Conservation (phyloP, 2,888 invertebrate genomes). For the Ochropleura leucogaster region DNA sequence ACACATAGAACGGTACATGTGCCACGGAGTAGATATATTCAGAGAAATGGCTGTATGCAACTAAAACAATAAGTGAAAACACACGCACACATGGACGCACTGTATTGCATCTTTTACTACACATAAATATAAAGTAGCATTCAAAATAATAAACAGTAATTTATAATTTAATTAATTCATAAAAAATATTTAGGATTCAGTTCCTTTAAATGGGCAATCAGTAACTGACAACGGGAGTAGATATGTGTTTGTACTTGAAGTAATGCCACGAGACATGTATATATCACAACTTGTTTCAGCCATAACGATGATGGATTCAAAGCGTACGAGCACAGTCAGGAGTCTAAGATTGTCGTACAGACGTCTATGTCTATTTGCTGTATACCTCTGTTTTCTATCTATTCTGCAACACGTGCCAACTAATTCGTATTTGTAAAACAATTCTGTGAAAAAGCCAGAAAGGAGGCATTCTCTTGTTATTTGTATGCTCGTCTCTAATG, state of each 20-base stretch:
- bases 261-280: too few relatives aligned
- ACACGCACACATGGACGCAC: neutral
- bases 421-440: conserved; percentile 55
- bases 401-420: conserved; percentile 14
- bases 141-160: too few relatives aligned
- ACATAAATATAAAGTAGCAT: too few relatives aligned
- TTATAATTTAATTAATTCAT: too few relatives aligned
- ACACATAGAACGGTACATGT: conserved; percentile 40
- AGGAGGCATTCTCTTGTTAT: conserved; percentile 35
- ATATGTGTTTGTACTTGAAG: too few relatives aligned
- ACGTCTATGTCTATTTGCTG: neutral
- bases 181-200: too few relatives aligned
- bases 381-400: conserved; percentile 12
- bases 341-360: neutral
- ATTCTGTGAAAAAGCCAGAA: conserved; percentile 49
- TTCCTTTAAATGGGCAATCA: too few relatives aligned
- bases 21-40: neutral
- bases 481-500: conserved; percentile 27
- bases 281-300: too few relatives aligned
- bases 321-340: neutral
- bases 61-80: neutral
- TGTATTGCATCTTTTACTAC: too few relatives aligned
- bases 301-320: neutral
- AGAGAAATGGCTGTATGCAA: conserved; percentile 3
- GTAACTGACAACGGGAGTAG: too few relatives aligned